These are phyloP conservation scores for Scaeva pyrastri DNA, from an alignment of 2,888 invertebrate species.

Conservation along the genomic window DNA sequence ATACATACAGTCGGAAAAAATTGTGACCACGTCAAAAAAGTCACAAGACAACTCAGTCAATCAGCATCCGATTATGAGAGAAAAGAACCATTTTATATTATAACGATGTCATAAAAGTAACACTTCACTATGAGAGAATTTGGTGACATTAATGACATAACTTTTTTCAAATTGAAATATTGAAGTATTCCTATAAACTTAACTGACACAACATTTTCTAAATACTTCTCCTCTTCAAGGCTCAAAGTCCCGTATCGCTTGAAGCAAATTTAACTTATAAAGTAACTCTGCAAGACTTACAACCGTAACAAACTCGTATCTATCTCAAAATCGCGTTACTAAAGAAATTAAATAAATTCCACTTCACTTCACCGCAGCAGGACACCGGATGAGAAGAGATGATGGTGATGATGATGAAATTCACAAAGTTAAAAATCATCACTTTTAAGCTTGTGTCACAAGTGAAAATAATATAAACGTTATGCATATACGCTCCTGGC, in stretches of 20 bases:
- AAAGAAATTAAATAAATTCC: slow-evolving; percentile 55
- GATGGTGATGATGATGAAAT: slow-evolving; percentile 45
- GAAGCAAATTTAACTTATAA: not conserved
- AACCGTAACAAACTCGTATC: not conserved
- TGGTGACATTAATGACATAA: too few relatives aligned
- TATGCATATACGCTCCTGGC: slow-evolving; percentile 4
- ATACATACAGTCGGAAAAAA: too few relatives aligned
- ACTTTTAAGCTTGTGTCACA: slow-evolving; percentile 57
- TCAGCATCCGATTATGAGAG: too few relatives aligned
- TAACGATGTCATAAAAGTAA: too few relatives aligned
- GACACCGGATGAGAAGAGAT: too few relatives aligned
- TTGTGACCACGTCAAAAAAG: too few relatives aligned
- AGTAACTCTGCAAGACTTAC: not conserved
- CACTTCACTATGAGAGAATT: too few relatives aligned
- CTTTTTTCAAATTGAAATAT: too few relatives aligned
- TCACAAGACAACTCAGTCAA: too few relatives aligned
- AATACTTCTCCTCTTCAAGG: not conserved
- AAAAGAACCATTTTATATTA: too few relatives aligned
- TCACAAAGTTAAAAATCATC: slow-evolving; percentile 71
- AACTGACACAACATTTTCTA: not conserved
- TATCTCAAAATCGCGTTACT: slow-evolving; percentile 3
- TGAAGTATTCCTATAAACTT: too few relatives aligned
- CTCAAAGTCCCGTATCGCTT: not conserved
- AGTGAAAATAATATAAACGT: slow-evolving; percentile 49
- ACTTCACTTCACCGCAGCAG: slow-evolving; percentile 33